Percentiles rank a stretch among this genome's conserved stretches.
phyloP scores from a whole-genome alignment of 2,888 invertebrate genomes.

The Dione vanillae region DNA sequence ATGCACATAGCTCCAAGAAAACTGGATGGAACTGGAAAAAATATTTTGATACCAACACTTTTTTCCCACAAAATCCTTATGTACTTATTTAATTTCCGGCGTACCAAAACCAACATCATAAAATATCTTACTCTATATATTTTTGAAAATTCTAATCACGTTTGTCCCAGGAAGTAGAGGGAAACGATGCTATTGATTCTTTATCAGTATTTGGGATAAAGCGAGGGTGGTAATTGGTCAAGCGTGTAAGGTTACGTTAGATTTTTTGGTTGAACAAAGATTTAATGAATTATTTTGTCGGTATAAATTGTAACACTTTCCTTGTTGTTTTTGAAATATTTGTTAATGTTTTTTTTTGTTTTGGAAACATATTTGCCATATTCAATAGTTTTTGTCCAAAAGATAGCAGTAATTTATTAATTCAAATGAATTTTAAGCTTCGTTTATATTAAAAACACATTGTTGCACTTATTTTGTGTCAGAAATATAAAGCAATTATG shows the following conservation, averaged over 20 bases:
- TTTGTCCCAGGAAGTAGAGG: constrained; percentile 39
- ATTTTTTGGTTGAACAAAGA: constrained; percentile 19
- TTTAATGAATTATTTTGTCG: constrained; percentile 9
- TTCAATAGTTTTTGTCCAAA: too few relatives aligned
- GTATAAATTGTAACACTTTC: not conserved
- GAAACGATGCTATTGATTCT: constrained; percentile 44
- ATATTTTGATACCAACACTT: constrained; percentile 20
- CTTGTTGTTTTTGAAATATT: too few relatives aligned
- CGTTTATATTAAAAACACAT: too few relatives aligned
- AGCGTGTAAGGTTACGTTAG: constrained; percentile 33
- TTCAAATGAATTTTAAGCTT: too few relatives aligned
- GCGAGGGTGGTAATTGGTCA: constrained; percentile 35
- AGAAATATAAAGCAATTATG: not conserved
- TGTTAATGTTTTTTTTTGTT: not conserved
- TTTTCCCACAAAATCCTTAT: constrained; percentile 17
- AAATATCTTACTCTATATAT: constrained; percentile 31
- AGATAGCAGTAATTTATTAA: too few relatives aligned
- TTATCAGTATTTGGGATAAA: constrained; percentile 39
- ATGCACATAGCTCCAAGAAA: too few relatives aligned
- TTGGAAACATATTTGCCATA: too few relatives aligned
- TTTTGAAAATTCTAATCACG: constrained; percentile 40
- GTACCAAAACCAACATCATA: constrained; percentile 16
- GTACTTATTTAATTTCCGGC: constrained; percentile 29
- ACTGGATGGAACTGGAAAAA: not conserved
- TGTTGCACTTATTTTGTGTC: too few relatives aligned